Evolutionary conservation across 2,797 vertebrate genomes (phyloP).

Genomic region (Ctenopoma kingsleyae): DNA sequence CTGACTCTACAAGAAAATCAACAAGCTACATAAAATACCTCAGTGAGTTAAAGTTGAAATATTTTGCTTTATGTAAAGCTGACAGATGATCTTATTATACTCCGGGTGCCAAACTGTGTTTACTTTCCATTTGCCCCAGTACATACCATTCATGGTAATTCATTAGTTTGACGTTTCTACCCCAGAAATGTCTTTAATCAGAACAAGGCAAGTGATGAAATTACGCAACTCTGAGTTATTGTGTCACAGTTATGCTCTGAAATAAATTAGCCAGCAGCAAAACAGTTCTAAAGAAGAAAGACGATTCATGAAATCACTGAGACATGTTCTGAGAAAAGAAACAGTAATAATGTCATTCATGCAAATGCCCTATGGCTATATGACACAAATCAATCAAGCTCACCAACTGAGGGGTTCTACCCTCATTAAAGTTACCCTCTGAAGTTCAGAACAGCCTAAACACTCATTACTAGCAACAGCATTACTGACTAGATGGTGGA

Average conservation of each 20-base stretch:
- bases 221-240: neutral
- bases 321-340: constrained; percentile 12
- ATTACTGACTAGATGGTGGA: constrained; percentile 33
- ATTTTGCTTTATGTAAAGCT: constrained; percentile 8
- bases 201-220: constrained; percentile 12
- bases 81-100: neutral
- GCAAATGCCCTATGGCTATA: constrained; percentile 44
- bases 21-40: neutral
- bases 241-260: constrained; percentile 19
- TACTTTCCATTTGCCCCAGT: neutral
- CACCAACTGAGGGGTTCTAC: constrained; percentile 15
- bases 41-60: neutral
- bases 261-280: constrained; percentile 35
- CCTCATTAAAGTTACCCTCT: constrained; percentile 57
- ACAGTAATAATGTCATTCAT: constrained; percentile 12
- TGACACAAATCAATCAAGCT: constrained; percentile 60
- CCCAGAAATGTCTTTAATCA: constrained; percentile 21
- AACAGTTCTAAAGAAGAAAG: constrained; percentile 31
- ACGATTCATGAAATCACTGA: constrained; percentile 26
- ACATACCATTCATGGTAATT: constrained; percentile 4
- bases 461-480: constrained; percentile 20
- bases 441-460: constrained; percentile 52
- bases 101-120: neutral
- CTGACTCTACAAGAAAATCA: neutral
- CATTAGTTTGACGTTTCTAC: neutral